These are phyloP conservation scores for Notothenia coriiceps DNA, from an alignment of 2,113 vertebrate species.

Conservation along the genomic window DNA sequence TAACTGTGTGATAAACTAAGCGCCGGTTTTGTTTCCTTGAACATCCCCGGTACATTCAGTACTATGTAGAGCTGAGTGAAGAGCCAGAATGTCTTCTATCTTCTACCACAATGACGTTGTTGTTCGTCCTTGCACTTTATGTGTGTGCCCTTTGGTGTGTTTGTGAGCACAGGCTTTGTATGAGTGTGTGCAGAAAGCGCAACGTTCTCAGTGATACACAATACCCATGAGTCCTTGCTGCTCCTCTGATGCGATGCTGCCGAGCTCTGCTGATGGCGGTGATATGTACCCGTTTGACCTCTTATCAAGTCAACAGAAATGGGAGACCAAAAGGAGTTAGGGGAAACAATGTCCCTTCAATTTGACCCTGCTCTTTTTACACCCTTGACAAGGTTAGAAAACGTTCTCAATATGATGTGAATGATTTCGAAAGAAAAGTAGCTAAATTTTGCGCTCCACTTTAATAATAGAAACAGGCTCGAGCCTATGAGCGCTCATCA, in stretches of 20 bases:
- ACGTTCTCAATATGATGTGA: slow-evolving; percentile 3
- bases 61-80: not conserved
- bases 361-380: slow-evolving; percentile 38
- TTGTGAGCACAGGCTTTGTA: not conserved
- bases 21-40: not conserved
- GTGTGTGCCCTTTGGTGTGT: not conserved
- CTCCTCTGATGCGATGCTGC: slow-evolving; percentile 26
- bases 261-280: slow-evolving; percentile 52
- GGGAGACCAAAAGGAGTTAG: slow-evolving; percentile 27
- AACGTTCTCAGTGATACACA: slow-evolving; percentile 38
- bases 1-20: not conserved
- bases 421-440: not conserved
- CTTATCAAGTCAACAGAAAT: slow-evolving; percentile 21
- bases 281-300: slow-evolving; percentile 59
- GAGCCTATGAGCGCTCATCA: not conserved
- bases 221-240: slow-evolving; percentile 35
- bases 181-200: slow-evolving; percentile 11
- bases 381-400: not conserved
- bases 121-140: slow-evolving; percentile 3
- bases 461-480: slow-evolving; percentile 18
- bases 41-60: not conserved
- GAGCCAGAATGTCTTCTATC: not conserved
- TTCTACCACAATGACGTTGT: not conserved
- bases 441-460: slow-evolving; percentile 12
- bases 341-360: slow-evolving; percentile 48